Percentiles rank a stretch among this genome's conserved stretches.
phyloP scores from a whole-genome alignment of 1,140 invertebrate species.

The Cryptotermes secundus region DNA sequence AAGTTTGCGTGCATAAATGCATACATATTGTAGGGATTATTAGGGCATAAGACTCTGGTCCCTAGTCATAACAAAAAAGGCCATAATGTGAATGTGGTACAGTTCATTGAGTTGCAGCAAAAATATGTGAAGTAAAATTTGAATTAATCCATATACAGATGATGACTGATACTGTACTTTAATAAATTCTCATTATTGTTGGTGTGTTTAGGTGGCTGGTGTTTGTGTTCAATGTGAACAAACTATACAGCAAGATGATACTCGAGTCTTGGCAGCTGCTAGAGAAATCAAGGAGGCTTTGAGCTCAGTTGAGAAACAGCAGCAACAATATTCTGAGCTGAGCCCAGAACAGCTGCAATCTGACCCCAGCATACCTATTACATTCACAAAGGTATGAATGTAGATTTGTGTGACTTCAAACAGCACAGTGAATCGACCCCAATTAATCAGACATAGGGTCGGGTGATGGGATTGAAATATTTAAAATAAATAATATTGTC shows the following conservation, averaged over 20 bases:
- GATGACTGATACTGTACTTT: too few species aligned
- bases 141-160: too few species aligned
- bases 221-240: conserved; percentile 60
- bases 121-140: too few species aligned
- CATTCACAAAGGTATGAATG: conserved; percentile 58
- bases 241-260: conserved; percentile 58
- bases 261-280: conserved; percentile 54
- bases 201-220: conserved; percentile 49
- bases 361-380: conserved; percentile 62
- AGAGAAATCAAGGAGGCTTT: conserved; percentile 56
- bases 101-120: too few species aligned
- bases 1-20: too few species aligned
- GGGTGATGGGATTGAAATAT: neutral
- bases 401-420: neutral
- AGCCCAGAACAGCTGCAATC: conserved; percentile 57
- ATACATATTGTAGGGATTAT: too few species aligned
- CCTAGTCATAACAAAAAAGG: too few species aligned
- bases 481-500: too few species aligned
- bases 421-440: neutral
- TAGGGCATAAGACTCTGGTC: too few species aligned
- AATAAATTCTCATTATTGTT: too few species aligned
- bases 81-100: too few species aligned
- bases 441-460: neutral
- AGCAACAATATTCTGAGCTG: conserved; percentile 60
- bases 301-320: conserved; percentile 58